Evolutionary conservation across 2,797 vertebrate genomes (phyloP), one percentile per base, ranked within the genome.

Genomic region (Cuniculus paca): DNA sequence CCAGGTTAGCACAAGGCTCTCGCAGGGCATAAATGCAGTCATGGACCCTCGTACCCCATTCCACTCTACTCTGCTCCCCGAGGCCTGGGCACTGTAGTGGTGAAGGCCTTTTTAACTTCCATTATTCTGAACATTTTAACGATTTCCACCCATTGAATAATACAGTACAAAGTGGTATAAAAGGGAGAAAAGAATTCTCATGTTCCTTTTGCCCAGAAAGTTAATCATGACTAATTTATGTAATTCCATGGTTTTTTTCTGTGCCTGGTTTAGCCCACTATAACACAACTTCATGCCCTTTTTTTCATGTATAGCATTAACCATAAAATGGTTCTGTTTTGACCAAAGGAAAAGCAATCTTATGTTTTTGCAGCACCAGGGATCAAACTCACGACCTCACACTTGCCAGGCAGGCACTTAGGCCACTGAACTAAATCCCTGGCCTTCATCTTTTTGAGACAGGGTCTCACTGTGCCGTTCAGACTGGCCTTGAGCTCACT

Each of bases 251-350:
- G 22, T 78, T 92, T 89, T 78, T 63, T 58, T 9, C 58, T 28
- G 6, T 77, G 48, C 42, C 1, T 84, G 31, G 28, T 92, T 95
- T 90, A 93, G n/a, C 31, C 79, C 52, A 36, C 60, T 82, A 11
- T 39, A 79, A 89, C 58, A 89, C 72, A 63, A 5, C 95, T 91
- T 50, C 60, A 12, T 80, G 42, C 50, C 74, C 58, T 31, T 52
- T 83, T 88, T 61, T 17, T 72, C 54, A 72, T 58, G 56, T 80
- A 86, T 61, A 93, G 20, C 68, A 19, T 83, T 91, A 70, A 74
- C 28, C 39, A 80, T 70, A 93, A 94, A 92, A 63, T 83, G 45
- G 68, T 56, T 96, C 92, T 52, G 54, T 90, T 94, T 89, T 61
- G 63, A 48, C 8, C 36, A 39, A 86, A 90, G 17, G 39, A 45